Evolutionary conservation across 2,797 vertebrate species (phyloP).

Genomic region (Pachyuromys duprasi): DNA sequence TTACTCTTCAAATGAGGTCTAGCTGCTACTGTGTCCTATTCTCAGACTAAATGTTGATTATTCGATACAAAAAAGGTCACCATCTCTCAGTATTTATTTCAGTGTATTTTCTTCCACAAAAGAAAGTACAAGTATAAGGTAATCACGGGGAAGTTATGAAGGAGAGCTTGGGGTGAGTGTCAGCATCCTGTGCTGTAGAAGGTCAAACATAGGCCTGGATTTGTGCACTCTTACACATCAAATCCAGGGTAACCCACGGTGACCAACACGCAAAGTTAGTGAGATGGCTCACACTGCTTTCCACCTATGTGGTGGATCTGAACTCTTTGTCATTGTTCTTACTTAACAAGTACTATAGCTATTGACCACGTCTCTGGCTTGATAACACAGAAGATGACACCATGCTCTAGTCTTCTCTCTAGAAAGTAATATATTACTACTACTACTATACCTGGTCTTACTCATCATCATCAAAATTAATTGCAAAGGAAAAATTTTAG

Average conservation of each 20-base stretch:
- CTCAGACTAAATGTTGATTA: background rate
- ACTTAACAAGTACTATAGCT: background rate
- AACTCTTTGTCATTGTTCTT: background rate
- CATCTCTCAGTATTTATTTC: background rate
- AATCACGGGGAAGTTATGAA: background rate
- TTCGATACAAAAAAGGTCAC: background rate
- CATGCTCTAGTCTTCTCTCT: background rate
- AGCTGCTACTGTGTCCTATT: background rate
- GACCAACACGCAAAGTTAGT: slow-evolving; percentile 49
- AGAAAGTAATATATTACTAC: background rate
- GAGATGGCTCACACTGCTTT: background rate
- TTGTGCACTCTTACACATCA: background rate
- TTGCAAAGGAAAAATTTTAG: background rate
- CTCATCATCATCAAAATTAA: background rate
- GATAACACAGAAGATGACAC: background rate
- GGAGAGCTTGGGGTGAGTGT: background rate
- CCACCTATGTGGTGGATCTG: background rate
- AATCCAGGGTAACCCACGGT: slow-evolving; percentile 2
- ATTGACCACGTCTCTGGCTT: background rate
- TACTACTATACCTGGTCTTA: no score
- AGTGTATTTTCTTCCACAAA: background rate
- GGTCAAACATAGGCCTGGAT: slow-evolving; percentile 5
- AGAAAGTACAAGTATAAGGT: background rate
- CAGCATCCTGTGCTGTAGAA: background rate
- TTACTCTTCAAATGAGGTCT: background rate